Base-by-base conservation (phyloP, 2,113 vertebrate species). In the Microcebus murinus region DNA sequence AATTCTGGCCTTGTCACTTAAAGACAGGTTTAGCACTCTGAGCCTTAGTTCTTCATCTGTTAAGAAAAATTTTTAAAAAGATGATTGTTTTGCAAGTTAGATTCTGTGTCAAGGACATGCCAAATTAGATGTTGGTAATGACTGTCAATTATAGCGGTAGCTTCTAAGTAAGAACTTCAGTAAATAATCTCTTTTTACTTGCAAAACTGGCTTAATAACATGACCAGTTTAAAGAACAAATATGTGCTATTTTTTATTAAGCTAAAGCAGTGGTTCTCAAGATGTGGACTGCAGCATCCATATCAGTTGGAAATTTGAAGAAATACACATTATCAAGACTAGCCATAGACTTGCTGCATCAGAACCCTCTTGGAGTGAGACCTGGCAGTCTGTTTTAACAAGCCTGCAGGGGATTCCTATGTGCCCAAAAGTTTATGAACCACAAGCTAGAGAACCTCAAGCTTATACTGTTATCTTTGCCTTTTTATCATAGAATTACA, bases 161-260 rank as follows among this genome's bases (percentile, higher is more conserved):
- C 36, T 71, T 95, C 52, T 79, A 89, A 55, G 21, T 61, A 83
- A 77, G 68, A 95, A 77, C 48, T 85, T 95, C 10, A 68, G 59
- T 52, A 85, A 70, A 63, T 87, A 90, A 31, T 71, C 36, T 61
- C 23, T 85, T 90, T 85, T 61, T 77, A 79, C 45, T 83, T 88
- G 8, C 42, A 85, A 70, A 55, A 84, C 25, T 74, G 89, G 34
- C 23, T 80, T 81, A 73, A 31, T 23, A 31, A 65, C 11, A 6
- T 42, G 90, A 68, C 55, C 36, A 45, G 18, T 48, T 81, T 90
- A 94, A 85, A 94, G 12, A 18, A 71, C 42, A 84, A 79, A 12
- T 68, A 9, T 73, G 15, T 93, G 50, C n/a, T 87, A 4, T 31
- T 77, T 91, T 90, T 90, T 36, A 70, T 25, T 87, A 67, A 25